phyloP scores from a whole-genome alignment of 2,797 vertebrate species.

The Sciaenops ocellatus region DNA sequence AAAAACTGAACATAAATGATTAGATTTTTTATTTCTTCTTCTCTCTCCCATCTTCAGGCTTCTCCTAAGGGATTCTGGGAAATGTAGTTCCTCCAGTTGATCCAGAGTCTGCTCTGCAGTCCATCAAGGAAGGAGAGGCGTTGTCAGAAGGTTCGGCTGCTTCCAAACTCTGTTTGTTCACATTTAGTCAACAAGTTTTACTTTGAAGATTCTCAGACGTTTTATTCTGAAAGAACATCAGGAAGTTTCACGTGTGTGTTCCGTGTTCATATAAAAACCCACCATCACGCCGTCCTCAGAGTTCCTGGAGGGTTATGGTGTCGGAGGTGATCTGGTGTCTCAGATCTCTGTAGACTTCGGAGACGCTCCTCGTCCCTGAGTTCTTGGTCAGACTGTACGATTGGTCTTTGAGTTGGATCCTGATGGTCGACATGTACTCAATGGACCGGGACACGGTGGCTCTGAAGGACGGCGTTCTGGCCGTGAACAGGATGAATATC shows the following conservation, averaged over 20 bases:
- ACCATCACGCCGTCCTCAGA: background rate
- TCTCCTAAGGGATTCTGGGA: background rate
- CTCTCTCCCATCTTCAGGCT: too few species aligned
- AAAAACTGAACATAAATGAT: too few species aligned
- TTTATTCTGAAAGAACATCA: too few species aligned
- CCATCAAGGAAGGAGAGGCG: too few species aligned
- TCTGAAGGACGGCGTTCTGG: constrained; percentile 54
- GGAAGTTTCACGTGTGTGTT: too few species aligned
- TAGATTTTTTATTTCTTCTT: too few species aligned
- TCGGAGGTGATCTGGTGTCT: background rate
- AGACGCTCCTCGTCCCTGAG: rapidly evolving
- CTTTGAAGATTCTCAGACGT: too few species aligned
- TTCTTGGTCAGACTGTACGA: constrained; percentile 26
- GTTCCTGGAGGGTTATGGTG: background rate
- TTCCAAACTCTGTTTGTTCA: too few species aligned
- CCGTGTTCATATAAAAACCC: too few species aligned
- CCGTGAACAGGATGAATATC: constrained; percentile 77
- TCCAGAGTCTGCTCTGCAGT: background rate
- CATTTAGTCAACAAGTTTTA: too few species aligned
- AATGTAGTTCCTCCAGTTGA: background rate
- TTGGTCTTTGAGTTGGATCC: background rate
- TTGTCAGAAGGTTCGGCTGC: too few species aligned
- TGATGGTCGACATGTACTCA: background rate
- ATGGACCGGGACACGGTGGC: rapidly evolving
- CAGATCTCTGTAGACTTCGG: constrained; percentile 9